Percentiles rank a stretch among this genome's conserved stretches.
Conservation (phyloP, 92 coral and sea anemone genomes). For the Paramuricea clavata region DNA sequence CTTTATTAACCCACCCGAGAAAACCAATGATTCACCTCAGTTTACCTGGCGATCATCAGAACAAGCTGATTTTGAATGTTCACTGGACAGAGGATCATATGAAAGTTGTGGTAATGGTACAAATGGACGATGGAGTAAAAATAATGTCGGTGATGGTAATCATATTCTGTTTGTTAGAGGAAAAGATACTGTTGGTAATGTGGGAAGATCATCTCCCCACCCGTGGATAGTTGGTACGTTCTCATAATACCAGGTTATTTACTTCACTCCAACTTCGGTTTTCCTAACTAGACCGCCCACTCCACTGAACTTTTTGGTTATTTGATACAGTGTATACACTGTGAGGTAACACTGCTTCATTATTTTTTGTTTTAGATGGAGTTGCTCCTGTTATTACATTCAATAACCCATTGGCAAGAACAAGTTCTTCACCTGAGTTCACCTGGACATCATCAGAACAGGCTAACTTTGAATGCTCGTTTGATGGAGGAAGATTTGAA, state of each 20-base stretch:
- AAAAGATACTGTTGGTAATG: neutral
- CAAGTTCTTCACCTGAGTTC: neutral
- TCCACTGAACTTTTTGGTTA: too few species aligned
- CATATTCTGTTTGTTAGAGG: neutral
- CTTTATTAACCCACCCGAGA: neutral
- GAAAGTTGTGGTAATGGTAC: neutral
- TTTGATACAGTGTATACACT: too few species aligned
- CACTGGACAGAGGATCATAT: neutral
- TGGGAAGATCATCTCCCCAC: neutral
- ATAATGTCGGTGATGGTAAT: neutral
- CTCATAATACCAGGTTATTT: neutral
- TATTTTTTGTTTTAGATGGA: neutral
- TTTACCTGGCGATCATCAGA: neutral
- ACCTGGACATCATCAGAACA: slow-evolving; percentile 20
- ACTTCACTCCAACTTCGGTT: neutral
- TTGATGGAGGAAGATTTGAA: neutral
- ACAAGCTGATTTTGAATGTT: neutral
- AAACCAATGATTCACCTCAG: neutral
- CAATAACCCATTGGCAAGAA: neutral
- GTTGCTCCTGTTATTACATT: neutral
- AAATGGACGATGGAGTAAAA: neutral
- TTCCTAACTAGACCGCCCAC: too few species aligned
- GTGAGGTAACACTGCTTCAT: neutral
- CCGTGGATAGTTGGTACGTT: slow-evolving; percentile 17
- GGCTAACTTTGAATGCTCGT: slow-evolving; percentile 11